Evolutionary conservation across 2,888 invertebrate species (phyloP).

Genomic region (Drosophila tanythrix): DNA sequence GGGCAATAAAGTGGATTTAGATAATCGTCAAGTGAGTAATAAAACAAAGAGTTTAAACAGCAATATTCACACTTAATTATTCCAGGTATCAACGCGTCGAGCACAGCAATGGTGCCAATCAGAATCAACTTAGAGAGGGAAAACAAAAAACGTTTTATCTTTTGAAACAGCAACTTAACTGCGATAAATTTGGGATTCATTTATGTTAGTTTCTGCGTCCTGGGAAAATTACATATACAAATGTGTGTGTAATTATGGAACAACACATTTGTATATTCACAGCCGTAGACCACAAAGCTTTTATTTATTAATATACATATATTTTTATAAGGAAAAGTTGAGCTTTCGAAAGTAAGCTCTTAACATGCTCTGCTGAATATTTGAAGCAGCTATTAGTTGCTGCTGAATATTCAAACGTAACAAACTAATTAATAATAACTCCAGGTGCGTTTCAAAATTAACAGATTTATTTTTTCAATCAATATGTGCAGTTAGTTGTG

Average conservation of each 20-base stretch:
- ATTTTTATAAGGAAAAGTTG: neutral
- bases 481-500: neutral
- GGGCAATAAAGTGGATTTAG: slow-evolving; percentile 98
- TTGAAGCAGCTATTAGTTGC: neutral
- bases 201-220: neutral
- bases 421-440: neutral
- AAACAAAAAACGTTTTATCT: neutral
- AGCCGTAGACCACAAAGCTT: slow-evolving; percentile 6
- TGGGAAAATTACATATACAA: neutral
- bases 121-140: slow-evolving; percentile 13
- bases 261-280: neutral
- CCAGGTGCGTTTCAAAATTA: neutral
- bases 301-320: neutral
- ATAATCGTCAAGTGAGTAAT: slow-evolving; percentile 91
- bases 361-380: neutral
- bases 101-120: slow-evolving; percentile 99
- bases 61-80: neutral
- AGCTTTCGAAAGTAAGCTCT: neutral
- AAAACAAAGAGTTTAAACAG: neutral
- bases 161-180: neutral
- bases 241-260: neutral
- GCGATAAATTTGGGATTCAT: neutral
- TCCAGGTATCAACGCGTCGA: slow-evolving; percentile 91
- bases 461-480: neutral
- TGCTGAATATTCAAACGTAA: neutral